A percentile compares a stretch with the other conserved stretches of the same genome.
Conservation (phyloP, 2,797 vertebrate species). For the Pitangus sulphuratus region DNA sequence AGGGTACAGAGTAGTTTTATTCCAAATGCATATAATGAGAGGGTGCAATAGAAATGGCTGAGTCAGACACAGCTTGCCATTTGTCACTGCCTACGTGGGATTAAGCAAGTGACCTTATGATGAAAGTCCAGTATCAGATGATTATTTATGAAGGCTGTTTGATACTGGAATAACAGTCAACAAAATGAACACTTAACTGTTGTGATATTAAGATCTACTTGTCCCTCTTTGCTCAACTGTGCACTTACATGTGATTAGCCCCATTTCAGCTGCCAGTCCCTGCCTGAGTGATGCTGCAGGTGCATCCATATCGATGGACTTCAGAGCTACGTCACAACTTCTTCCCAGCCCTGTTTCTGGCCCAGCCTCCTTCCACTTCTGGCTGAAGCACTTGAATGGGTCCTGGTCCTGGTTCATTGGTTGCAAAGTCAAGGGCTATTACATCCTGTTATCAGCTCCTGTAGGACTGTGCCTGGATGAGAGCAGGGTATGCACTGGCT, state of each 20-base stretch:
- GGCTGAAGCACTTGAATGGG: background rate
- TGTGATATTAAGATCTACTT: background rate
- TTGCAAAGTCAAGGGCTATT: background rate
- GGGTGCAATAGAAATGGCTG: background rate
- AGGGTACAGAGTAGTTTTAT: background rate
- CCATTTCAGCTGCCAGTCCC: background rate
- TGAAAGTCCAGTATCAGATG: background rate
- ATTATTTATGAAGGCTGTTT: background rate
- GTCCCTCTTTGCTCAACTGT: background rate
- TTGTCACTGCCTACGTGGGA: background rate
- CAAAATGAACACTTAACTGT: background rate
- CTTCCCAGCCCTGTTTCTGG: background rate
- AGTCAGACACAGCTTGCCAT: conserved; percentile 24
- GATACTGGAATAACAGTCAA: background rate
- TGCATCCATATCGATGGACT: background rate
- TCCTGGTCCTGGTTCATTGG: background rate
- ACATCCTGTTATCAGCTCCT: background rate
- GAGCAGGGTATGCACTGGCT: background rate
- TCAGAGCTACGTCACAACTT: background rate
- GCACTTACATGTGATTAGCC: background rate
- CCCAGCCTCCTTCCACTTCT: background rate
- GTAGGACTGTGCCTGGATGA: background rate
- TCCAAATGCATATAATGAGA: conserved; percentile 17
- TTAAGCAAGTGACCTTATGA: conserved; percentile 17
- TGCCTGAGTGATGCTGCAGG: fast-evolving